Conservation (phyloP, 2,888 invertebrate genomes). For the Nudaria mundana region DNA sequence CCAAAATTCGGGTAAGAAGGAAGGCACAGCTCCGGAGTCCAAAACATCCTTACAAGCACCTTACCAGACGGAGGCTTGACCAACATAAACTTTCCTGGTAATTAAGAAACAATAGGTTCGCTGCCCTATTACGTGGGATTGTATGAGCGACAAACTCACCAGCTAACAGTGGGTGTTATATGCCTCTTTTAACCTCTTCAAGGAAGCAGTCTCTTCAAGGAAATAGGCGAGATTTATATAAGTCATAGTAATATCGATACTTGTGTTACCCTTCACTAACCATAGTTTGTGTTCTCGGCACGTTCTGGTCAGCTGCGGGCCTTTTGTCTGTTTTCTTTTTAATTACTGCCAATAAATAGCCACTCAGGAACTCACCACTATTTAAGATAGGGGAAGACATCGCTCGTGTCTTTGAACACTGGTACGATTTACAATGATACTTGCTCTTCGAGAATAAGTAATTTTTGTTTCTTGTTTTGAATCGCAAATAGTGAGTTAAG, state of each 20-base stretch:
- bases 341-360: slow-evolving; percentile 74
- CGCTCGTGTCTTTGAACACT: slow-evolving; percentile 23
- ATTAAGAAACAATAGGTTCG: no score
- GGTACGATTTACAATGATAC: slow-evolving; percentile 9
- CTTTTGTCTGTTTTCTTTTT: slow-evolving; percentile 76
- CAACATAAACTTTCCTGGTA: no score
- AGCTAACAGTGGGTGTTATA: no score
- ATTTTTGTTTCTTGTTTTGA: slow-evolving; percentile 1
- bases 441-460: slow-evolving; percentile 15
- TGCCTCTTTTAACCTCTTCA: no score
- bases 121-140: no score
- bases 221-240: no score
- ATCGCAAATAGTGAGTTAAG: background rate
- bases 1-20: no score
- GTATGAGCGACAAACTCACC: no score
- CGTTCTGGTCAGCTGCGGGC: slow-evolving; percentile 70
- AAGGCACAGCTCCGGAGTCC: no score
- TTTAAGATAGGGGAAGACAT: slow-evolving; percentile 47
- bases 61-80: no score
- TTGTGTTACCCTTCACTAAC: slow-evolving; percentile 20
- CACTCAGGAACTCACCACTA: slow-evolving; percentile 40
- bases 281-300: slow-evolving; percentile 57
- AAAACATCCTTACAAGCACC: no score
- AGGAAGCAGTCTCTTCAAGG: no score
- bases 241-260: slow-evolving; percentile 1